Conservation (phyloP, 2,113 vertebrate species). For the Tychaedon coryphoeus region DNA sequence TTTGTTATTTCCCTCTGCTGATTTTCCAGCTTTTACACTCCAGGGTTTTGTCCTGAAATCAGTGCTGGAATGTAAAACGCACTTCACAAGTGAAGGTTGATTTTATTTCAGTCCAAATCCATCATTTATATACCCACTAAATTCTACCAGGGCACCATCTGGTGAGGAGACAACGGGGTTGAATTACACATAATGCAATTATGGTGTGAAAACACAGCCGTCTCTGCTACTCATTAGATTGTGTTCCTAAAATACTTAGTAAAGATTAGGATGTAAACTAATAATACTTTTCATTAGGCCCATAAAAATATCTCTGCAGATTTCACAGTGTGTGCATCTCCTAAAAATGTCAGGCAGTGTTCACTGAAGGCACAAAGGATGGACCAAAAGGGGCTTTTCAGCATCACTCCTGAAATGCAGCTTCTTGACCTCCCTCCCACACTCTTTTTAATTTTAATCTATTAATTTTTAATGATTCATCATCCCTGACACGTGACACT, state of each 20-base stretch:
- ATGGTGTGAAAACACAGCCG: conserved; percentile 21
- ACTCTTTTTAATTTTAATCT: not conserved
- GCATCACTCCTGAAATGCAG: not conserved
- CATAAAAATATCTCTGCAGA: not conserved
- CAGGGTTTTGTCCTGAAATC: conserved; percentile 7
- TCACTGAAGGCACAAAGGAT: not conserved
- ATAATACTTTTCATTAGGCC: not conserved
- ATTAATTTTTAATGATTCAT: not conserved
- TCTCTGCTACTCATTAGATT: conserved; percentile 34
- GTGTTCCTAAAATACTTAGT: conserved; percentile 33
- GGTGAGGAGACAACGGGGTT: conserved; percentile 22
- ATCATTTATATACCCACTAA: not conserved
- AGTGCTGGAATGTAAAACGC: not conserved
- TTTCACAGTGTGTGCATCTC: not conserved
- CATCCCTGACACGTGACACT: not conserved
- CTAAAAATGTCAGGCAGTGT: not conserved
- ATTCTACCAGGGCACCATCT: conserved; percentile 39
- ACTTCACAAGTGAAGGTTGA: not conserved
- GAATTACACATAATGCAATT: conserved; percentile 47
- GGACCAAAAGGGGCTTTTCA: not conserved
- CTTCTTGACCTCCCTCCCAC: not conserved
- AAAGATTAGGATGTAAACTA: conserved; percentile 31
- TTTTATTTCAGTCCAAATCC: conserved; percentile 51
- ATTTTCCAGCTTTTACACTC: conserved; percentile 15
- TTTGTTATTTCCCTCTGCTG: conserved; percentile 26